These are phyloP conservation scores for Saguinus imperator DNA, from an alignment of 2,113 vertebrate species.

Conservation along the genomic window DNA sequence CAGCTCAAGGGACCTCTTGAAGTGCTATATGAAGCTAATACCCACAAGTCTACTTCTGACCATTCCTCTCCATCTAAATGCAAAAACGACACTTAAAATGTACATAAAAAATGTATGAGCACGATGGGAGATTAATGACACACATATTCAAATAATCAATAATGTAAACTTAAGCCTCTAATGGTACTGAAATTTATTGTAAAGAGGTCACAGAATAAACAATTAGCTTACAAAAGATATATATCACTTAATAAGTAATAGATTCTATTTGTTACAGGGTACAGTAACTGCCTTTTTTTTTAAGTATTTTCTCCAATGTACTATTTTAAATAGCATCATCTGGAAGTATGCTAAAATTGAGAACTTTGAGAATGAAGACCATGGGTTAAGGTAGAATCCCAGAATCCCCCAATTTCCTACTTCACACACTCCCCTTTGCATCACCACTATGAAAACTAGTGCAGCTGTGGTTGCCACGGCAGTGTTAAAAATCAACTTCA, in stretches of 20 bases:
- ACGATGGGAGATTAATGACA: constrained; percentile 58
- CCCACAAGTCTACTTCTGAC: background rate
- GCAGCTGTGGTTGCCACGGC: too few relatives aligned
- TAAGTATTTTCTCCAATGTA: background rate
- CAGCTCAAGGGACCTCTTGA: constrained; percentile 52
- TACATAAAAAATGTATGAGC: constrained; percentile 64
- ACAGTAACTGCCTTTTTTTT: background rate
- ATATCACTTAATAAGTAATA: constrained; percentile 61
- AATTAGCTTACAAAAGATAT: constrained; percentile 3
- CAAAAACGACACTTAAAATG: constrained; percentile 74
- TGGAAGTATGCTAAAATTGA: background rate
- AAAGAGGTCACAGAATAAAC: constrained; percentile 56
- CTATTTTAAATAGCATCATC: background rate
- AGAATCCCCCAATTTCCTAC: background rate
- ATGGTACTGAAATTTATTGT: constrained; percentile 64
- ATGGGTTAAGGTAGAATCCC: background rate
- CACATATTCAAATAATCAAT: constrained; percentile 73
- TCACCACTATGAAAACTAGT: background rate
- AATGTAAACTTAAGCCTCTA: constrained; percentile 55
- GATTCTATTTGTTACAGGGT: constrained; percentile 14
- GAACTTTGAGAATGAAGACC: background rate
- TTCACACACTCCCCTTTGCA: background rate
- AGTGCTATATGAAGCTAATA: constrained; percentile 56
- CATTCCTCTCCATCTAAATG: constrained; percentile 75
- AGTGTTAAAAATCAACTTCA: background rate